These are phyloP conservation scores for Aviceda subcristata DNA, from an alignment of 2,113 vertebrate species.

Conservation along the genomic window DNA sequence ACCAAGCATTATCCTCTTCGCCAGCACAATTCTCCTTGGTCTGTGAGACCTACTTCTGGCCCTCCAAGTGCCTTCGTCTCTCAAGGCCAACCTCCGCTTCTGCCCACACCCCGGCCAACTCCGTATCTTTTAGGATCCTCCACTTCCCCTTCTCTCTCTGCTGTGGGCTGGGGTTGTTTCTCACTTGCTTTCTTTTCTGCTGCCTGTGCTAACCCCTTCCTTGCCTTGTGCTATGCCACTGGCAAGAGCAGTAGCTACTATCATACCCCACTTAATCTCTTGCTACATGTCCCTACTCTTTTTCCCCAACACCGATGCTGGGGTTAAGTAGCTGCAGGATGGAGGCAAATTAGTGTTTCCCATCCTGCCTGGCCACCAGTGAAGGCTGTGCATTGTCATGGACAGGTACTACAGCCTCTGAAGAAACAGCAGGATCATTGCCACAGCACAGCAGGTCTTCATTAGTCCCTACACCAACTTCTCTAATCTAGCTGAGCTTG, in stretches of 20 bases:
- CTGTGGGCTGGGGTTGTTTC: not conserved
- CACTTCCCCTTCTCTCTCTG: not conserved
- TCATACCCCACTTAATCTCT: not conserved
- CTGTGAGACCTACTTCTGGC: not conserved
- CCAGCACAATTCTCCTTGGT: not conserved
- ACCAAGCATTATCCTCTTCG: not conserved
- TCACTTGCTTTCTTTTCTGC: not conserved
- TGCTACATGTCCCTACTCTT: not conserved
- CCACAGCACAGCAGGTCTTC: not conserved
- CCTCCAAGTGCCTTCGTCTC: not conserved
- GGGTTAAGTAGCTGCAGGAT: not conserved
- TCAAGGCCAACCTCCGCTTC: not conserved
- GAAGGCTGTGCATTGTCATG: not conserved
- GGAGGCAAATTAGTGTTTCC: not conserved
- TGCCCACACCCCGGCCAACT: not conserved
- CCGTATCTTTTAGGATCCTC: not conserved
- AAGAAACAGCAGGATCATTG: not conserved
- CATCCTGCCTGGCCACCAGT: too few species aligned
- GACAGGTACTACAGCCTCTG: not conserved
- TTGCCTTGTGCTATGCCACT: not conserved
- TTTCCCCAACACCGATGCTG: not conserved
- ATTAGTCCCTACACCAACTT: not conserved
- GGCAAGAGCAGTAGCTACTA: not conserved
- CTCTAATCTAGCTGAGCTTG: not conserved
- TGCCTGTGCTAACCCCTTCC: not conserved